These are phyloP conservation scores for Scaptomyza montana DNA, from an alignment of 1,140 invertebrate species.

Conservation along the genomic window DNA sequence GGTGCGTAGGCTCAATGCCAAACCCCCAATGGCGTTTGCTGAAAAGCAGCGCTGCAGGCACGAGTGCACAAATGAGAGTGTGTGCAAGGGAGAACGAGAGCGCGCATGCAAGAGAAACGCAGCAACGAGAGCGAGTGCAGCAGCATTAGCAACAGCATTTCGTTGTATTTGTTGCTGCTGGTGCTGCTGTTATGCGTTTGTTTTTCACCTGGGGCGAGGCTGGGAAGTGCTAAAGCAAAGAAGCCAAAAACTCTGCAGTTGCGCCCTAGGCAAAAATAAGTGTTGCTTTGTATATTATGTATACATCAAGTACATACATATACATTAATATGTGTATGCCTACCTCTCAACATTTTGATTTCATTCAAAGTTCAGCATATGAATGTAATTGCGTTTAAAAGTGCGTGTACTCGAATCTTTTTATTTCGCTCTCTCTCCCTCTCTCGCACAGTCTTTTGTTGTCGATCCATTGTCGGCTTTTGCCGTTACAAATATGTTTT, in stretches of 20 bases:
- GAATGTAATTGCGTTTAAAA: conserved; percentile 73
- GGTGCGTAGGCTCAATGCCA: no score
- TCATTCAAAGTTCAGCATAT: conserved; percentile 49
- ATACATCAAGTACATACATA: conserved; percentile 2
- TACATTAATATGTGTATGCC: background rate
- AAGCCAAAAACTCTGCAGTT: conserved; percentile 37
- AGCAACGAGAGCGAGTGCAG: conserved; percentile 31
- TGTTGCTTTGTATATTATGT: conserved; percentile 29
- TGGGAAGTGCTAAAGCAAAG: conserved; percentile 34
- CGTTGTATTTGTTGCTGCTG: conserved; percentile 17
- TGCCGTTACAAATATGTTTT: conserved; percentile 80
- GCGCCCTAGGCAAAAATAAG: conserved; percentile 42
- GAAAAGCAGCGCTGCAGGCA: conserved; percentile 60
- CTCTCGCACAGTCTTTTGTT: conserved; percentile 49
- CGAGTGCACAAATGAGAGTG: conserved; percentile 48
- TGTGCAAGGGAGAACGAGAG: conserved; percentile 6
- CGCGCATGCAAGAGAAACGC: background rate
- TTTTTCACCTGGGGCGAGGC: conserved; percentile 46
- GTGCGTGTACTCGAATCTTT: conserved; percentile 73
- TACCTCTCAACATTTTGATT: conserved; percentile 30
- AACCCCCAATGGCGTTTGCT: conserved; percentile 76
- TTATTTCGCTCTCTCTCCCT: conserved; percentile 23
- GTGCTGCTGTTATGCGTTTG: conserved; percentile 22
- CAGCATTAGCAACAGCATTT: conserved; percentile 17
- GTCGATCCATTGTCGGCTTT: conserved; percentile 49